Evolutionary conservation across 1,140 invertebrate species (phyloP).

Genomic region (Drosophila repleta): DNA sequence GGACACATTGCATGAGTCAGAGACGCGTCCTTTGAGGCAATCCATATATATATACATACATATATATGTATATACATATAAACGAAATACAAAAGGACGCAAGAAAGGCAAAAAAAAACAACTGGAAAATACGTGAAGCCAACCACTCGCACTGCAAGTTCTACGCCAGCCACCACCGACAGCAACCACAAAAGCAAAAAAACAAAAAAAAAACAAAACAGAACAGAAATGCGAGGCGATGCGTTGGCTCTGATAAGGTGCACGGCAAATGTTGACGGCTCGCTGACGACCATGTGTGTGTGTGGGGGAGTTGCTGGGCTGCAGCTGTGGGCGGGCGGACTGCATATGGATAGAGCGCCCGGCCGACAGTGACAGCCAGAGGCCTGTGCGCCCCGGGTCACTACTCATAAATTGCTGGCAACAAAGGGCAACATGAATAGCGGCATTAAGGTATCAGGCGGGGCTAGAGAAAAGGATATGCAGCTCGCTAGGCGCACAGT

Average conservation of each 20-base stretch:
- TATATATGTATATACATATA: constrained; percentile 2
- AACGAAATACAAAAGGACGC: constrained; percentile 9
- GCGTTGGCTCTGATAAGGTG: constrained; percentile 63
- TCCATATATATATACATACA: not conserved
- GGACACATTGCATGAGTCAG: constrained; percentile 69
- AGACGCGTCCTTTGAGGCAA: constrained; percentile 59
- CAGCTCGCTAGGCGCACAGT: not conserved
- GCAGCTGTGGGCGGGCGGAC: not conserved
- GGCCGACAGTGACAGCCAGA: constrained; percentile 11
- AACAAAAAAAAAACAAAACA: constrained; percentile 5
- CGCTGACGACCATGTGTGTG: constrained; percentile 20
- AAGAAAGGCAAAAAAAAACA: constrained; percentile 2
- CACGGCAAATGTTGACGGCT: constrained; percentile 47
- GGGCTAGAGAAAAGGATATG: constrained; percentile 4
- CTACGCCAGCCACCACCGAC: constrained; percentile 54
- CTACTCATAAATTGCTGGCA: constrained; percentile 63
- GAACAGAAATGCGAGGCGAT: constrained; percentile 46
- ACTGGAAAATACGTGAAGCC: constrained; percentile 20
- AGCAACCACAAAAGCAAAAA: not conserved
- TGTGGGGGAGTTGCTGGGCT: not conserved
- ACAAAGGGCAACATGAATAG: constrained; percentile 62
- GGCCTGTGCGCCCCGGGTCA: constrained; percentile 34
- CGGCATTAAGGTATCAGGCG: constrained; percentile 70
- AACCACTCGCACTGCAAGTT: constrained; percentile 5
- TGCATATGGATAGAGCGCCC: not conserved